phyloP scores from a whole-genome alignment of 2,888 invertebrate species.

The Ischnura elegans region DNA sequence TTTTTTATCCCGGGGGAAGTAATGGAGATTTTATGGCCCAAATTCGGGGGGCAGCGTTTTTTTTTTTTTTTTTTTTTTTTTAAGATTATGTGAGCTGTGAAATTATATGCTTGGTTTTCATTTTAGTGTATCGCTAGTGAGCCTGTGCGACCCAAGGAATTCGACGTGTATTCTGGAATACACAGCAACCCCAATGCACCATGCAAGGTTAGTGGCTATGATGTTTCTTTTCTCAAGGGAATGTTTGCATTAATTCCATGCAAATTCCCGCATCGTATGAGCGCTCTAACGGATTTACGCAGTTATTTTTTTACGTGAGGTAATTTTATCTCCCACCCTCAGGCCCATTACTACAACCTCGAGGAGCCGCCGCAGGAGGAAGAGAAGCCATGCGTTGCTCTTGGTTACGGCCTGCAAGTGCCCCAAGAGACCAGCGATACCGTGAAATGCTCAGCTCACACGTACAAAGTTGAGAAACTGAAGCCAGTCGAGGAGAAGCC shows the following conservation, averaged over 20 bases:
- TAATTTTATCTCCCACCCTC: background rate
- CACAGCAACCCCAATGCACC: background rate
- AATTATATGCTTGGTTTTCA: background rate
- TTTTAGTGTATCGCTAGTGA: background rate
- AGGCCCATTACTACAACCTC: background rate
- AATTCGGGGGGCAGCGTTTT: too few relatives aligned
- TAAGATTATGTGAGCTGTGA: too few relatives aligned
- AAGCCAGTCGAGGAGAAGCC: background rate
- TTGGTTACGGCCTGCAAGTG: background rate
- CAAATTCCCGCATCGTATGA: background rate
- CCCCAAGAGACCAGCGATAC: background rate
- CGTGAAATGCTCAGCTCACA: background rate
- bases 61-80: too few relatives aligned
- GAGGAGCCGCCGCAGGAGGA: background rate
- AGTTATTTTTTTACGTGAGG: background rate
- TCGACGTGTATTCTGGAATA: background rate
- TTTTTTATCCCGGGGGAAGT: too few relatives aligned
- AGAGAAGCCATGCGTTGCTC: slow-evolving; percentile 3
- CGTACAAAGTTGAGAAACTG: slow-evolving; percentile 13
- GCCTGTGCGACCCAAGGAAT: background rate
- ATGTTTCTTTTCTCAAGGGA: background rate
- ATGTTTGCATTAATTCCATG: too few relatives aligned
- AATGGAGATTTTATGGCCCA: too few relatives aligned
- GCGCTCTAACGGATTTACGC: background rate
- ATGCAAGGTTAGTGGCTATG: background rate